Conservation (phyloP, 2,888 invertebrate genomes). For the Esperia sulphurella region DNA sequence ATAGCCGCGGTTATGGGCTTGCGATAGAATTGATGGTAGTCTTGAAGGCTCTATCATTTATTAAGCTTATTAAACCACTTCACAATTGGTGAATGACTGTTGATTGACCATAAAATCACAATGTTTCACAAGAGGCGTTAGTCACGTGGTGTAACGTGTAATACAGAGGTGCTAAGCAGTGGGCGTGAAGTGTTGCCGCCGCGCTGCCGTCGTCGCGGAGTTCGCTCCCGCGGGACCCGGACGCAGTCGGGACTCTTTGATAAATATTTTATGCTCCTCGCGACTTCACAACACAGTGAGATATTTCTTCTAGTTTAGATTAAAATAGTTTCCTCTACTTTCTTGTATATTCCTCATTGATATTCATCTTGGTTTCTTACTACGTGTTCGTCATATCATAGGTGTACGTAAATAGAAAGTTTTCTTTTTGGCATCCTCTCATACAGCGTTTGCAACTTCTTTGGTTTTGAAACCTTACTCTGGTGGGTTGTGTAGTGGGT, state of each 20-base stretch:
- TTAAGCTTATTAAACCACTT: no score
- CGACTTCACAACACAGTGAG: slow-evolving; percentile 53
- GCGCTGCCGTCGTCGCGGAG: slow-evolving; percentile 20
- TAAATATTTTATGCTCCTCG: slow-evolving; percentile 73
- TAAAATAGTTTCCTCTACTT: slow-evolving; percentile 49
- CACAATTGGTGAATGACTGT: no score
- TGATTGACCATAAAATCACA: no score
- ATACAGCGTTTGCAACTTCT: no score
- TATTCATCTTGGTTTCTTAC: slow-evolving; percentile 40
- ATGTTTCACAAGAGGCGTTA: slow-evolving; percentile 13
- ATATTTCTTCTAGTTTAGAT: slow-evolving; percentile 53
- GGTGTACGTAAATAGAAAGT: no score
- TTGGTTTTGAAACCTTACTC: no score
- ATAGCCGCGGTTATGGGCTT: background rate
- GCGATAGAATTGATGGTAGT: background rate
- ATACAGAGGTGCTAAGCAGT: slow-evolving; percentile 60
- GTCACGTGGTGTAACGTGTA: slow-evolving; percentile 28
- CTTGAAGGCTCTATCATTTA: no score
- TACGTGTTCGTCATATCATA: slow-evolving; percentile 3
- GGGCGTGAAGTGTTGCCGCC: slow-evolving; percentile 38
- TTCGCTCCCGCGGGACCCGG: slow-evolving; percentile 41
- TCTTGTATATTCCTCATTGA: slow-evolving; percentile 43
- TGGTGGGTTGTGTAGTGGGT: no score
- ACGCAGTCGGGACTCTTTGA: slow-evolving; percentile 66
- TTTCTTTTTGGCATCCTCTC: no score